Conservation (phyloP, 2,888 invertebrate genomes). For the Hartigia nigra region DNA sequence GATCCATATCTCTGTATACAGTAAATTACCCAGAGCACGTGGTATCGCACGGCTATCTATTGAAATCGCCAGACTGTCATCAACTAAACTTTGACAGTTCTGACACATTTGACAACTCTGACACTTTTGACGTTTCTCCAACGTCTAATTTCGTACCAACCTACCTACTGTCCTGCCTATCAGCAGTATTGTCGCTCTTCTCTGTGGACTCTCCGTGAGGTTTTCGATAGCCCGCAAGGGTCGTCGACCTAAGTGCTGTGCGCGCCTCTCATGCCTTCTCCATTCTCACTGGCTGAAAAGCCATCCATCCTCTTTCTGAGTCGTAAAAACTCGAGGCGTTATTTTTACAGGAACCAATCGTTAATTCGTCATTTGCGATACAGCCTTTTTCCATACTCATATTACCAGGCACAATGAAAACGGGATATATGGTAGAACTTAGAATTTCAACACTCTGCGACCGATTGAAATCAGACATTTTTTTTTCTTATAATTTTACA, state of each 20-base stretch:
- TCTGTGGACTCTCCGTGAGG: constrained; percentile 33
- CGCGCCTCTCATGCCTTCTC: constrained; percentile 31
- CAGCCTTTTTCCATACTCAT: background rate
- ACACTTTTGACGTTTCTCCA: background rate
- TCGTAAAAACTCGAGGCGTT: constrained; percentile 5
- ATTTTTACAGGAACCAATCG: background rate
- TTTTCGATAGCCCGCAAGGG: constrained; percentile 59
- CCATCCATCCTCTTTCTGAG: constrained; percentile 5
- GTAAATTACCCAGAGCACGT: background rate
- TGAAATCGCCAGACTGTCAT: background rate
- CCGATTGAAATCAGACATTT: background rate
- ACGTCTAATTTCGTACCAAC: background rate
- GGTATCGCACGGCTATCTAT: background rate
- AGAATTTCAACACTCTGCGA: background rate
- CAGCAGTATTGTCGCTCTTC: constrained; percentile 6
- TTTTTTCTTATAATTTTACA: background rate
- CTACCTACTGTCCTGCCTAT: background rate
- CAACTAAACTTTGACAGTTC: background rate
- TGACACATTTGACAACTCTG: background rate
- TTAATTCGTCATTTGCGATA: constrained; percentile 2
- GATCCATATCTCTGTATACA: background rate
- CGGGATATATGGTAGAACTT: background rate
- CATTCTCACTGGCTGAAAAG: constrained; percentile 22
- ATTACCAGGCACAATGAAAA: background rate
- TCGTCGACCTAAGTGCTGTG: constrained; percentile 64